Base-by-base conservation (phyloP, 2,113 vertebrate genomes). In the Cariama cristata region DNA sequence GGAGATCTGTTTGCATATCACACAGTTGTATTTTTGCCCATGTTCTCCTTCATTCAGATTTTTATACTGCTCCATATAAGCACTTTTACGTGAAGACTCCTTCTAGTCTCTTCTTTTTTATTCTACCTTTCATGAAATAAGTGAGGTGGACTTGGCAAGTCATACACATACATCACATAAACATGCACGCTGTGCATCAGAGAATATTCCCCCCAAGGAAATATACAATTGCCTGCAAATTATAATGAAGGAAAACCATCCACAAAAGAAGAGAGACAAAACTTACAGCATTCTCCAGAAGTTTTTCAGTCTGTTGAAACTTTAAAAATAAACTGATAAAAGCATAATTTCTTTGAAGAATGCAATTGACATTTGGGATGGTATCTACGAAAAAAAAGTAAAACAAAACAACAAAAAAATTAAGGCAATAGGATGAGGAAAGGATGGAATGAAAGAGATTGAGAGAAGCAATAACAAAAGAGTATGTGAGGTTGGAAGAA, bases 141-240 rank as follows among this genome's bases (percentile, higher is more conserved):
- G 5, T 55, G 40, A 77, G 8, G 17, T n/a, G 11, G 4, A n/a
- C 28, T 59, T 44, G 22, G 6, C 32, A 91, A 68, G 17, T 64
- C 5, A 19, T 19, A 35, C 2, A 14, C 15, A 73, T 9, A 52
- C 5, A 40, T 23, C 0, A 3, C 2, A 24, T 11, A 62, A 62
- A 14, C 4, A 38, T 32, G 26, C 6, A 71, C 52, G 2, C 42
- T 28, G 15, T 26, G 8, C 7, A 53, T 66, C 45, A 79, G 11
- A 93, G 26, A 79, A 45, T n/a, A 49, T 8, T 3, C 2, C 1
- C 4, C 2, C 21, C 77, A 14, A 55, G 27, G 17, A 47, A 59
- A 85, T 27, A 30, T 52, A 8, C n/a, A n/a, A 22, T 12, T 85
- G 7, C 9, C 16, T 84, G 11, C 30, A 90, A 85, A 71, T 71